Evolutionary conservation across 1,140 invertebrate species (phyloP), one percentile per base, ranked within the genome.

Genomic region (Caerostris darwini): DNA sequence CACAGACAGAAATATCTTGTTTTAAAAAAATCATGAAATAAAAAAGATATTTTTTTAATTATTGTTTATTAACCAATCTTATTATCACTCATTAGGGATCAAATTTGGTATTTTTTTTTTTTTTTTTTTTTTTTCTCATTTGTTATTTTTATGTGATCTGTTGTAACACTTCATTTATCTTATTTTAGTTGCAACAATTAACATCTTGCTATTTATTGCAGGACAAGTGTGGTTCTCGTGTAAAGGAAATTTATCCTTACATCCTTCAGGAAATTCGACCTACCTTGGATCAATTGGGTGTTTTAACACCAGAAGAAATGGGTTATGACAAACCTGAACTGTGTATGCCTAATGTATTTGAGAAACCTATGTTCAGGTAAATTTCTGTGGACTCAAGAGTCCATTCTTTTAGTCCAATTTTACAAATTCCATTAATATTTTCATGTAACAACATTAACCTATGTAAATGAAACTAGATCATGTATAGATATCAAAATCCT

Each of bases 271-370:
- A 99, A 97, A 98, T 99, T 95, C 97, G 97, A 95, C 99, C 99
- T 61, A 99, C 98, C 14, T 96, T 99, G 14, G 97, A 98, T 83
- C 98, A 99, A 96, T 96, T 99, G 61, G 99, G 99, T 50, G 98
- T 99, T 95, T 97, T 97, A 56, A 99, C 99, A 34, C 98, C 98
- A 14, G 99, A 99, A 96, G 98, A 99, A 95, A 96, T 99, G 95
- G 99, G 99, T 86, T 99, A 99, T 96, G 99, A 99, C 96, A 98
- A 99, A 96, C 99, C 99, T 87, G 99, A 99, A 96, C 97, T 99
- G 95, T 98, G 97, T 93, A 96, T 98, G 92, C 96, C 97, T 95
- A 97, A 97, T 95, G 97, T 98, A 83, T 98, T 97, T 96, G 97
- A 98, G 85, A 97, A 90, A 50, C 93, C 93, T 17, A 81, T 94